Evolutionary conservation across 2,797 vertebrate genomes (phyloP).

Genomic region (Gambelia wislizenii): DNA sequence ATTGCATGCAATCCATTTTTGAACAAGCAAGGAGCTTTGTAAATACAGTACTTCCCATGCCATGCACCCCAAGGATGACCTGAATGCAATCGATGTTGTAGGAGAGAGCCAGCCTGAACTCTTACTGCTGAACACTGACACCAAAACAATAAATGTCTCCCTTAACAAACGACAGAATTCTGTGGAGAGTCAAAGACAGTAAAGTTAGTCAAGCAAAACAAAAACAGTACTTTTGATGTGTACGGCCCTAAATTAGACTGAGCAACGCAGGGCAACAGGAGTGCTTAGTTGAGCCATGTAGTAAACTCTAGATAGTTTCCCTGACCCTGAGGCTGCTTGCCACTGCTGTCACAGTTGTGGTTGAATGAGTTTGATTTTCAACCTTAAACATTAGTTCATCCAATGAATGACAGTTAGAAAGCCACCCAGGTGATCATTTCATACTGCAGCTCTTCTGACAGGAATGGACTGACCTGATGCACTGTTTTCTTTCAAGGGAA

Average conservation of each 20-base stretch:
- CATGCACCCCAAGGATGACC: neutral
- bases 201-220: constrained; percentile 1
- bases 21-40: constrained; percentile 1
- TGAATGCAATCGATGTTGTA: constrained; percentile 20
- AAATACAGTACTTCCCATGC: constrained; percentile 6
- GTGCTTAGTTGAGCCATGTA: neutral
- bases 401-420: constrained; percentile 41
- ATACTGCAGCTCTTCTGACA: constrained; percentile 14
- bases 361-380: constrained; percentile 52
- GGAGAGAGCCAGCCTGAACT: neutral
- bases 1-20: neutral
- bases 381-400: constrained; percentile 33
- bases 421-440: constrained; percentile 19
- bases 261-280: neutral
- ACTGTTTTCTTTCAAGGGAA: neutral
- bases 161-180: constrained; percentile 22
- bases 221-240: neutral
- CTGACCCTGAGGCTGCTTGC: constrained; percentile 24
- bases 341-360: constrained; percentile 37
- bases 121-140: neutral
- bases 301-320: constrained; percentile 17
- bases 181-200: constrained; percentile 10
- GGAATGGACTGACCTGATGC: constrained; percentile 15
- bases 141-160: neutral
- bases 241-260: neutral